phyloP scores from a whole-genome alignment of 2,797 vertebrate genomes.

The Sarcophilus harrisii region DNA sequence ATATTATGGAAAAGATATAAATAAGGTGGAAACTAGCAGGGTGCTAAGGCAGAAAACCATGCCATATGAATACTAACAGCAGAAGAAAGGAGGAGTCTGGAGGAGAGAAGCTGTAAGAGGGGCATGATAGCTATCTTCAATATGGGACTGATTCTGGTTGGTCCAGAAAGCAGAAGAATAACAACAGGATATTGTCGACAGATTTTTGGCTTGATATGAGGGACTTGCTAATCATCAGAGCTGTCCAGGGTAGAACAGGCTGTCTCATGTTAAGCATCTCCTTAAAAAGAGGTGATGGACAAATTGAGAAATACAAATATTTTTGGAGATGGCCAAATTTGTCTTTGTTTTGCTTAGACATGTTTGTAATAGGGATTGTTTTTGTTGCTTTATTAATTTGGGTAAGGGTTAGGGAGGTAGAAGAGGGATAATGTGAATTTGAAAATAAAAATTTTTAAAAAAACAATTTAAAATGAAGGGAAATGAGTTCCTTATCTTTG shows the following conservation, averaged over 20 bases:
- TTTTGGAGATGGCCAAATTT: background rate
- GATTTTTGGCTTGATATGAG: background rate
- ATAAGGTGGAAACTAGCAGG: background rate
- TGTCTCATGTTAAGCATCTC: background rate
- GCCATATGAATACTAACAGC: background rate
- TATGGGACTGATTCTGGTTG: background rate
- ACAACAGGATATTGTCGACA: background rate
- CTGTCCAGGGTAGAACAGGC: background rate
- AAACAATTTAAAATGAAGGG: background rate
- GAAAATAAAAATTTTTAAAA: background rate
- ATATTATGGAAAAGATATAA: background rate
- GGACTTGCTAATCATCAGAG: background rate
- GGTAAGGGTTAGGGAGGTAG: background rate
- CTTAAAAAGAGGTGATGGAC: background rate
- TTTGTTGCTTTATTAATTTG: background rate
- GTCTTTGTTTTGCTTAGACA: background rate
- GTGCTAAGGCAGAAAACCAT: background rate
- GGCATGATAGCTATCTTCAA: background rate
- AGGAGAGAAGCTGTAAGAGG: background rate
- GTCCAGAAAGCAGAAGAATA: background rate
- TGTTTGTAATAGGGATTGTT: background rate
- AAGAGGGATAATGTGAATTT: background rate
- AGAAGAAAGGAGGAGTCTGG: background rate
- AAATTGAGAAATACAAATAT: background rate
- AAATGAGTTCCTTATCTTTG: background rate